Evolutionary conservation across 2,888 invertebrate species (phyloP), one percentile per base, ranked within the genome.

Genomic region (Rapana venosa): DNA sequence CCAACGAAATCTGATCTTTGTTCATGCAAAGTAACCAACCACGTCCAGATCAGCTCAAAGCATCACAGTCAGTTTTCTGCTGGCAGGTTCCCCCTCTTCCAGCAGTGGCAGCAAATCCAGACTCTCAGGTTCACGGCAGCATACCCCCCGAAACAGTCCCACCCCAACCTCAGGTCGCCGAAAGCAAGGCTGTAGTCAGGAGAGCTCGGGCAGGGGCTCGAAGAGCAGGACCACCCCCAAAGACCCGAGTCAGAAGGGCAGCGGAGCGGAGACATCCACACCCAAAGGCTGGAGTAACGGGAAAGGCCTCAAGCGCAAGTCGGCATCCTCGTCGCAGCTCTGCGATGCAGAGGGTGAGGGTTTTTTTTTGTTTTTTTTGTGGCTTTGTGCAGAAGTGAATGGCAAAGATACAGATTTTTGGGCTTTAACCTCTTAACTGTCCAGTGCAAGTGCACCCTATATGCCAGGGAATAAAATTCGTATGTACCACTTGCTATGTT

Each of bases 131-230:
- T 94, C 94, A 35, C 90, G 93, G 83, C 90, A 91, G 87, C 92
- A 93, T 32, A 95, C 94, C 91, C 94, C 95, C 17, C 90, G 93
- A 15, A 93, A 93, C 61, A 91, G 88, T 30, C 90, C 91, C 79
- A 87, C 86, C 22, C 88, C 91, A 17, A 90, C 86, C 32, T 87
- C 90, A 30, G 36, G 36, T 56, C 87, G 88, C 26, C 30, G 26
- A 22, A 87, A 83, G 56, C 61, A 88, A 83, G 79, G 47, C 30
- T n/a, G 35, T 22, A 85, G 74, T 30, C 70, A 70, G 83, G 85
- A 89, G 6, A 30, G 66, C 13, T 22, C 36, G 47, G 56, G 81
- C n/a, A 11, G n/a, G 26, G 56, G 11, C 26, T 70, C 56, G 2
- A 87, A 79, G 30, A 79, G 61, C 61, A 66, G 66, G 66, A 6